Conservation (phyloP, 35 echinoderm and acorn worm genomes). For the Apostichopus californicus region DNA sequence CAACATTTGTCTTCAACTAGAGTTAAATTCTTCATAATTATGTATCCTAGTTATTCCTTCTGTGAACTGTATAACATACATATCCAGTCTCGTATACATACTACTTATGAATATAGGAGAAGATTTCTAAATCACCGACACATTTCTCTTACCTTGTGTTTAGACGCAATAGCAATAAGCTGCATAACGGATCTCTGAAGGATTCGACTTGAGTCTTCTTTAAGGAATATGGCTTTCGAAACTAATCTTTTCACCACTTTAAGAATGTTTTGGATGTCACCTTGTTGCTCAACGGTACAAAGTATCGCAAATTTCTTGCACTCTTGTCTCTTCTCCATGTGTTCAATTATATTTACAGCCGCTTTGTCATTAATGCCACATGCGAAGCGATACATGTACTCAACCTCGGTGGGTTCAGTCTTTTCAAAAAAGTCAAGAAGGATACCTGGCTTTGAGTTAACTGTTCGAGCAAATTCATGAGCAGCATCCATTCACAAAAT, state of each 20-base stretch:
- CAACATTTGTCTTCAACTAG: no score
- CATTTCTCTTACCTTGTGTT: background rate
- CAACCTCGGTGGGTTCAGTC: background rate
- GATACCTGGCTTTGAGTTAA: background rate
- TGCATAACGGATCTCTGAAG: background rate
- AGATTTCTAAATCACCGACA: no score
- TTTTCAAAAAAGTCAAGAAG: background rate
- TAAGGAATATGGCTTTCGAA: background rate
- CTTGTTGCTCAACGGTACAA: constrained; percentile 1
- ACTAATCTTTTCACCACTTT: background rate
- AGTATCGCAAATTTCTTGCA: constrained; percentile 9
- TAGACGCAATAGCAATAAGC: constrained; percentile 21
- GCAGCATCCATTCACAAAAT: constrained; percentile 44
- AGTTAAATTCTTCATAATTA: no score
- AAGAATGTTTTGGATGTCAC: background rate
- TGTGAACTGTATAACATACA: no score
- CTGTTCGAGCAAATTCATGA: background rate
- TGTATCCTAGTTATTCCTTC: no score
- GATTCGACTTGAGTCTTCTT: background rate
- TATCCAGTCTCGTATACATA: no score
- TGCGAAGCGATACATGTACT: constrained; percentile 17
- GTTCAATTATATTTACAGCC: background rate
- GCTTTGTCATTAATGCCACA: background rate
- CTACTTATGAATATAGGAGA: no score
- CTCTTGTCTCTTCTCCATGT: background rate